These are phyloP conservation scores for Lycorma delicatula DNA, from an alignment of 1,140 invertebrate genomes.

Conservation along the genomic window DNA sequence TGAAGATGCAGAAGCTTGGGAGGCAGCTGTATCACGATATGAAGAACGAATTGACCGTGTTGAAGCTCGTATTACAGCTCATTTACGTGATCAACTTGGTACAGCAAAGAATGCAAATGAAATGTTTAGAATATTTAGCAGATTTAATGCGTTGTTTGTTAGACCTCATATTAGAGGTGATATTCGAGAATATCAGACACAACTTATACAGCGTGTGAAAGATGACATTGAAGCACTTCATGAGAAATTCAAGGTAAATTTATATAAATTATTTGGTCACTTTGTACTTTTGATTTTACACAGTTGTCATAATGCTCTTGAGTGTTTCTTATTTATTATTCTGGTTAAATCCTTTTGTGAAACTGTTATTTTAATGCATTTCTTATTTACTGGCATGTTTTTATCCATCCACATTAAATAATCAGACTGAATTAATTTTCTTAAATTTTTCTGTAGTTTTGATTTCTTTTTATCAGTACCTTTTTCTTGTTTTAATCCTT, in stretches of 20 bases:
- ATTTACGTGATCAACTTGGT: constrained; percentile 91
- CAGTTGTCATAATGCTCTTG: too few species aligned
- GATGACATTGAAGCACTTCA: constrained; percentile 97
- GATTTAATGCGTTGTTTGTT: constrained; percentile 98
- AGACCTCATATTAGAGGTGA: constrained; percentile 96
- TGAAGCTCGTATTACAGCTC: constrained; percentile 93
- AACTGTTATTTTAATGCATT: too few species aligned
- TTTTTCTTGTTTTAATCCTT: too few species aligned
- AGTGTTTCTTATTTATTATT: too few species aligned
- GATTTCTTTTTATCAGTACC: too few species aligned
- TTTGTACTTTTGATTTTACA: too few species aligned
- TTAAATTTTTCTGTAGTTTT: too few species aligned
- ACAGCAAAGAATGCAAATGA: constrained; percentile 99
- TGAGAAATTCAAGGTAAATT: constrained; percentile 89
- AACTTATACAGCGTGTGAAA: constrained; percentile 97
- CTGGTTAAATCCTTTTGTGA: too few species aligned
- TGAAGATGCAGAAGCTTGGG: constrained; percentile 95
- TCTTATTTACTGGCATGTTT: too few species aligned
- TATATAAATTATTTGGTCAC: too few species aligned
- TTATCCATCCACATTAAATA: too few species aligned
- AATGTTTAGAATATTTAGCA: constrained; percentile 95
- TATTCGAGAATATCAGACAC: constrained; percentile 97
- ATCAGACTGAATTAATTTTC: too few species aligned
- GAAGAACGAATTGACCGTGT: constrained; percentile 86
- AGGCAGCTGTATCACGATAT: constrained; percentile 89